These are phyloP conservation scores for Agrotis puta DNA, from an alignment of 2,888 invertebrate species.

Conservation along the genomic window DNA sequence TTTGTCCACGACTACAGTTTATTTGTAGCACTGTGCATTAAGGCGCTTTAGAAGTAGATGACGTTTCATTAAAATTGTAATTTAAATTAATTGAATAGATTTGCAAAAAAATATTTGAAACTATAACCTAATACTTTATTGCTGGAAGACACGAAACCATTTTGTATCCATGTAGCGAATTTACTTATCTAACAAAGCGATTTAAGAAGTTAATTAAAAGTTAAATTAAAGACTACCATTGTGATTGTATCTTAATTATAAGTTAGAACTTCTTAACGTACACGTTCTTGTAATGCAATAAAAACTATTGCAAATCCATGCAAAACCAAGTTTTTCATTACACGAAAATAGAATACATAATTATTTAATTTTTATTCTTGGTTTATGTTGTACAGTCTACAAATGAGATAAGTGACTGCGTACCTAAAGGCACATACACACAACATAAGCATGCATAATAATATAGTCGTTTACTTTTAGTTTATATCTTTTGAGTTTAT, in stretches of 20 bases:
- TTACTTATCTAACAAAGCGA: slow-evolving; percentile 23
- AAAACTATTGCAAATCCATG: slow-evolving; percentile 10
- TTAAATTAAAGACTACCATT: slow-evolving; percentile 44
- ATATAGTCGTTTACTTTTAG: too few relatives aligned
- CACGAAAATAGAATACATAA: too few relatives aligned
- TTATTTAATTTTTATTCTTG: too few relatives aligned
- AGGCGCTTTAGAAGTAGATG: too few relatives aligned
- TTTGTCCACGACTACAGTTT: background rate
- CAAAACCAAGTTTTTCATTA: too few relatives aligned
- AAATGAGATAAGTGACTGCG: too few relatives aligned
- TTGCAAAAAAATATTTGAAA: background rate
- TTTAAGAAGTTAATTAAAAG: slow-evolving; percentile 50
- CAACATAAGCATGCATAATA: too few relatives aligned
- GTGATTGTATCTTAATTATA: slow-evolving; percentile 56
- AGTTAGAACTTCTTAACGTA: slow-evolving; percentile 20
- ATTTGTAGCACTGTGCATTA: background rate
- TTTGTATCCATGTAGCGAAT: slow-evolving; percentile 23
- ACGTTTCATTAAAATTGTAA: too few relatives aligned
- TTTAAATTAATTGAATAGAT: too few relatives aligned
- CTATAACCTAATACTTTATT: background rate
- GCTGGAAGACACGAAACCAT: slow-evolving; percentile 17
- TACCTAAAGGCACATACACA: too few relatives aligned
- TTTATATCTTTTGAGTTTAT: too few relatives aligned
- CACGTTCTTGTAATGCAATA: slow-evolving; percentile 33
- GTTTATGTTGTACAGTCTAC: too few relatives aligned